Base-by-base conservation (phyloP, 2,888 invertebrate genomes). In the Cryptus armator region DNA sequence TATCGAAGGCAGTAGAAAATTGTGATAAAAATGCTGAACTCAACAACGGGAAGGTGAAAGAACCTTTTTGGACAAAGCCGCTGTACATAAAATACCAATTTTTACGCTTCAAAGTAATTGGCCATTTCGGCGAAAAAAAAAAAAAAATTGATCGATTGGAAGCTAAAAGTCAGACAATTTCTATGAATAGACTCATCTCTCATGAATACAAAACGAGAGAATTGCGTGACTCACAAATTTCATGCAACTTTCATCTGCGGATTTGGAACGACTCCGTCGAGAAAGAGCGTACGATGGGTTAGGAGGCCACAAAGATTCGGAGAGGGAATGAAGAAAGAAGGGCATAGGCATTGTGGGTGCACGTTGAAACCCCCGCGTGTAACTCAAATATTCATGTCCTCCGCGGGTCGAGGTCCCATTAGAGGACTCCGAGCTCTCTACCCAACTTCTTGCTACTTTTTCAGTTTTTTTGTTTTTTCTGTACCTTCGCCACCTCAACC, bases 361-460 rank as follows among this genome's bases (percentile, higher is more conserved):
- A 74, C 62, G 37, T 5, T 9, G 37, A 37, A 9, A 37, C 37
- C 37, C 37, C 9, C 37, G 37, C 76, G 72, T 19, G 77, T 24
- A 70, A 67, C 82, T 85, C 74, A 85, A 85, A 85, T 85, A 85
- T 85, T 85, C 85, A 85, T 85, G 81, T 51, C 46, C 46, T 85
- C 64, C 53, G 46, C 85, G 62, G 78, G 75, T 53, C 66, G 72
- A 75, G 44, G 71, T 79, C 64, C 79, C 75, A 76, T 85, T 82
- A 24, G 37, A 81, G 79, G 51, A 82, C 78, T 48, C 59, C 70
- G 66, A 24, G 71, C 48, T 29, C 48, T 29, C 62, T 53, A 68
- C 70, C 62, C 48, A 78, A 81, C 81, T 84, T 82, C 29, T 14
- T 56, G 16, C 24, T 56, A 10, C 56, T 24, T 14, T 19, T n/a